Percentiles rank a stretch among this genome's conserved stretches.
Evolutionary conservation across 1,140 invertebrate species (phyloP).

Genomic region (Catajapyx aquilonaris): DNA sequence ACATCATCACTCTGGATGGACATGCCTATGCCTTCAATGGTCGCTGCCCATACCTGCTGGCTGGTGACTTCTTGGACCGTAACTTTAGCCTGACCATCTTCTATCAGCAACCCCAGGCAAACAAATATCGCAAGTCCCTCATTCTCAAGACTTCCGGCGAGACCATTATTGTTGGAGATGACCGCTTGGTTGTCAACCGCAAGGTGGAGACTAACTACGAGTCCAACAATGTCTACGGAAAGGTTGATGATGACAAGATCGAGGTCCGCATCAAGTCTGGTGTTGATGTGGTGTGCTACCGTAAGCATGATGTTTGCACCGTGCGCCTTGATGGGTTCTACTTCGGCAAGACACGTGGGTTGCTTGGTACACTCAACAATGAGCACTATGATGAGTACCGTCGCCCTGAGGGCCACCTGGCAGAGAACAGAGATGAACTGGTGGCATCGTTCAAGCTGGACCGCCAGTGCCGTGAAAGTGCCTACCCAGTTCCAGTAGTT

Average conservation of each 20-base stretch:
- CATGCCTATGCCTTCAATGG: background rate
- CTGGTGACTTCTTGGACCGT: background rate
- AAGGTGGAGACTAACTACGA: too few species aligned
- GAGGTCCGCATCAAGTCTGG: conserved; percentile 24
- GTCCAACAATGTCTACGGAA: too few species aligned
- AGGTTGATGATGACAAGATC: too few species aligned
- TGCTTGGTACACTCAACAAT: conserved; percentile 71
- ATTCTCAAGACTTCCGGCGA: too few species aligned
- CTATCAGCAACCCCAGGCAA: too few species aligned
- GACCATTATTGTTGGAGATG: too few species aligned
- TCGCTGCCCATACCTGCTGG: background rate
- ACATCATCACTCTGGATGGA: background rate
- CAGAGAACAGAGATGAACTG: background rate
- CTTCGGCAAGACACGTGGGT: conserved; percentile 55
- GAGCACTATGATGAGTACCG: conserved; percentile 61
- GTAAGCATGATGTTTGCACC: conserved; percentile 34
- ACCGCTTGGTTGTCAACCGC: too few species aligned
- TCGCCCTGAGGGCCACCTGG: background rate
- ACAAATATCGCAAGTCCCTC: too few species aligned
- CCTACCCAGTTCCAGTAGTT: too few species aligned
- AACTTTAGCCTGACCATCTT: background rate
- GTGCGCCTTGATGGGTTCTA: conserved; percentile 54
- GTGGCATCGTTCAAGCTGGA: background rate
- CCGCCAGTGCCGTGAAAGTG: background rate
- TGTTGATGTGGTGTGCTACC: conserved; percentile 26